Evolutionary conservation across 2,113 vertebrate genomes (phyloP).

Genomic region (Halichoerus grypus): DNA sequence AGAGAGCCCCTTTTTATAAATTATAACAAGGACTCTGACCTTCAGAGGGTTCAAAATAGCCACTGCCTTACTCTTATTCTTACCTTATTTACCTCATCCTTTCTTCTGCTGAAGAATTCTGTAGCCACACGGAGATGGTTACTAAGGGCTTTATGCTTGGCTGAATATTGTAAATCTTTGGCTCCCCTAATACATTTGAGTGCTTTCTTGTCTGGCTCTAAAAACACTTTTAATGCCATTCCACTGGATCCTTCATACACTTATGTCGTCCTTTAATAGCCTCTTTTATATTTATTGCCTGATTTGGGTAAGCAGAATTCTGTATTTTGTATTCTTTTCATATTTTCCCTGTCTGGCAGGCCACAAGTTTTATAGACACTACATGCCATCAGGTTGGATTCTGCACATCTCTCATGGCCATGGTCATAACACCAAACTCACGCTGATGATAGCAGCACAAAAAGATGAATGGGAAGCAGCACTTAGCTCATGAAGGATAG

Average conservation of each 20-base stretch:
- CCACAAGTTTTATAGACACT: neutral
- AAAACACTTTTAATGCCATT: constrained; percentile 19
- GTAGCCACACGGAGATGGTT: neutral
- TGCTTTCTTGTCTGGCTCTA: neutral
- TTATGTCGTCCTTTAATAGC: neutral
- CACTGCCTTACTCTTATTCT: neutral
- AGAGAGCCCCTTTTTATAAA: neutral
- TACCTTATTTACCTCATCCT: neutral
- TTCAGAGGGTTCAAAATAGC: neutral
- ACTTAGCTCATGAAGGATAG: neutral
- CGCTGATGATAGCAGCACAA: neutral
- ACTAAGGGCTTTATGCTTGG: neutral
- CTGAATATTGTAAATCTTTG: neutral
- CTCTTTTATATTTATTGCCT: neutral
- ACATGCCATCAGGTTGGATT: neutral
- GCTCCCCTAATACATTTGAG: neutral
- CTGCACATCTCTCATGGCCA: neutral
- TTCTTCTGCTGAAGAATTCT: neutral
- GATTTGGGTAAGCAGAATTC: neutral
- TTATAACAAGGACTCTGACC: neutral
- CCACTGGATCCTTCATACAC: neutral
- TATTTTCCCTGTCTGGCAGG: constrained; percentile 9
- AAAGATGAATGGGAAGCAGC: neutral
- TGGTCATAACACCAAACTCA: neutral
- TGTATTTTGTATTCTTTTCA: neutral